A percentile compares a stretch with the other conserved stretches of the same genome.
These are phyloP conservation scores for Nycticorax nycticorax DNA, from an alignment of 2,113 vertebrate genomes.

Conservation along the genomic window DNA sequence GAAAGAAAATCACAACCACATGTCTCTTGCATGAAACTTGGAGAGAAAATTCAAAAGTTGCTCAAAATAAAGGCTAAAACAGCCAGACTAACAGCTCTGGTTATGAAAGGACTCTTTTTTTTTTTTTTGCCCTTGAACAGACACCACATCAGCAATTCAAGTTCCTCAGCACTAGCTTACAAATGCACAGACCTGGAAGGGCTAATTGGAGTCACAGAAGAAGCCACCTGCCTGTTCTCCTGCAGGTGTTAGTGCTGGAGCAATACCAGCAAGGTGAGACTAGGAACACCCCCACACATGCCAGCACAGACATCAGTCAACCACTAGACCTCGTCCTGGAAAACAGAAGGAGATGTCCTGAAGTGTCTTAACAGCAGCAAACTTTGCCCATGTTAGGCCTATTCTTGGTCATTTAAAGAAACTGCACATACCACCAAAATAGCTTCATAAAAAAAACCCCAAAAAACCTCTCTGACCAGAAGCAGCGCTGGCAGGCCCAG, in stretches of 20 bases:
- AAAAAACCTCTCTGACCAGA: not conserved
- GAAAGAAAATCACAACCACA: not conserved
- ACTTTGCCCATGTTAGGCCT: not conserved
- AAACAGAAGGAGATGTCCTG: not conserved
- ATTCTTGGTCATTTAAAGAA: not conserved
- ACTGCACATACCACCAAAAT: not conserved
- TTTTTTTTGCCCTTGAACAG: not conserved
- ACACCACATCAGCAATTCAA: not conserved
- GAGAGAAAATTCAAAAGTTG: not conserved
- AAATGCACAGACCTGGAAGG: not conserved
- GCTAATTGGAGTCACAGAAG: not conserved
- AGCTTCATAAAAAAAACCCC: rapidly evolving
- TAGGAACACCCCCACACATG: not conserved
- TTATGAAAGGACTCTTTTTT: not conserved
- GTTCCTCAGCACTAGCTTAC: not conserved
- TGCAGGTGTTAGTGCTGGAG: not conserved
- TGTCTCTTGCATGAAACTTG: not conserved
- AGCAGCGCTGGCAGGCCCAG: not conserved
- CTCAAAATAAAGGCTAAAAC: not conserved
- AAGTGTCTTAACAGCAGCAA: not conserved
- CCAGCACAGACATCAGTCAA: not conserved
- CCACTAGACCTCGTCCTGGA: not conserved
- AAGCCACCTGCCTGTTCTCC: not conserved
- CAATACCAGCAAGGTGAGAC: not conserved
- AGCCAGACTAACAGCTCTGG: not conserved